A percentile compares a stretch with the other conserved stretches of the same genome.
phyloP scores from a whole-genome alignment of 2,888 invertebrate species.

The Eurytoma californica region DNA sequence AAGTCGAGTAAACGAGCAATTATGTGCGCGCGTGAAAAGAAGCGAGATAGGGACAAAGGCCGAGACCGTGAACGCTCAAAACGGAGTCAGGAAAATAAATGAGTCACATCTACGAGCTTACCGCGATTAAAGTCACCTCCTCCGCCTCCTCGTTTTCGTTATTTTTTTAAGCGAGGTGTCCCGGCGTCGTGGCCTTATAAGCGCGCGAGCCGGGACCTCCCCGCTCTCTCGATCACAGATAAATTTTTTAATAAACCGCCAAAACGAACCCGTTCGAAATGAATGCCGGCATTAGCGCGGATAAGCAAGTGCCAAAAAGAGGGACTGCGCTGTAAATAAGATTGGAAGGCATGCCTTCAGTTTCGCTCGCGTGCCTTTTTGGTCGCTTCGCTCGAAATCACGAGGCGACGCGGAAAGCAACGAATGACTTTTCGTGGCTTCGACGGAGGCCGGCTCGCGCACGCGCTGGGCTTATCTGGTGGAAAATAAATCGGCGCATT shows the following conservation, averaged over 20 bases:
- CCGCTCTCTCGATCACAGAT: slow-evolving; percentile 31
- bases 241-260: slow-evolving; percentile 49
- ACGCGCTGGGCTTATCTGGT: slow-evolving; percentile 10
- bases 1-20: slow-evolving; percentile 60
- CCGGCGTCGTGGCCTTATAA: neutral
- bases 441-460: no score
- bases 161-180: slow-evolving; percentile 6
- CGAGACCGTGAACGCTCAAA: slow-evolving; percentile 51
- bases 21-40: slow-evolving; percentile 30
- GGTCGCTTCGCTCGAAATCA: neutral
- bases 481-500: slow-evolving; percentile 21
- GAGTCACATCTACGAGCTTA: slow-evolving; percentile 51
- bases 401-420: neutral
- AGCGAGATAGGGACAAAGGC: slow-evolving; percentile 39
- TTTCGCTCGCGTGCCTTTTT: neutral
- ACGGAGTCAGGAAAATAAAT: slow-evolving; percentile 55
- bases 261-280: slow-evolving; percentile 43
- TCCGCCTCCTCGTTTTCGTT: neutral
- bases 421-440: no score
- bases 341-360: slow-evolving; percentile 28
- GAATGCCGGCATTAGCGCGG: slow-evolving; percentile 45
- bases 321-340: slow-evolving; percentile 50
- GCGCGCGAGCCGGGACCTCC: no score
- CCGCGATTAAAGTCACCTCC: slow-evolving; percentile 48
- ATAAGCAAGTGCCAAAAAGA: slow-evolving; percentile 53